A percentile compares a stretch with the other conserved stretches of the same genome.
These are phyloP conservation scores for Eptesicus fuscus DNA, from an alignment of 2,113 vertebrate species.

Conservation along the genomic window DNA sequence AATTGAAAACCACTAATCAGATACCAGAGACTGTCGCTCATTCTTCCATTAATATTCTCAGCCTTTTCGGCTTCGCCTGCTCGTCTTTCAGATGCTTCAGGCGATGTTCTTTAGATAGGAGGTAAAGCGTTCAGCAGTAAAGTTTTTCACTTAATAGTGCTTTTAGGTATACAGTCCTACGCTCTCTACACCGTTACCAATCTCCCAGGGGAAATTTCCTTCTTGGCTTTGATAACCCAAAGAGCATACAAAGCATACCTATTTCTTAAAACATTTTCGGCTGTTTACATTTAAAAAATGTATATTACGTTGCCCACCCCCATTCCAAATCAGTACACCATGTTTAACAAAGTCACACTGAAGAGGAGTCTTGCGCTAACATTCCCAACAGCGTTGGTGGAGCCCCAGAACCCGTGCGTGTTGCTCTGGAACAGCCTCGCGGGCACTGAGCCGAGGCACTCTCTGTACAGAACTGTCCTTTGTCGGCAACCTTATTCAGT, in stretches of 20 bases:
- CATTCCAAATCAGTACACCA: neutral
- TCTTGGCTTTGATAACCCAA: neutral
- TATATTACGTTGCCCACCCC: neutral
- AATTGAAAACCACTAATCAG: slow-evolving; percentile 49
- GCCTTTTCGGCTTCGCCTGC: neutral
- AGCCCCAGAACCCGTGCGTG: neutral
- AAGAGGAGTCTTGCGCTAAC: neutral
- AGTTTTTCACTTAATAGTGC: neutral
- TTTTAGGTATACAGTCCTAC: neutral
- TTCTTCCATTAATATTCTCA: slow-evolving; percentile 24
- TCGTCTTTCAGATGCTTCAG: neutral
- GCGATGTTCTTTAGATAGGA: neutral
- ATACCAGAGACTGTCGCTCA: neutral
- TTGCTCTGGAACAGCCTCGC: neutral
- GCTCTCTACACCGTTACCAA: neutral
- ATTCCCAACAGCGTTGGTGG: neutral
- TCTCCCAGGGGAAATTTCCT: neutral
- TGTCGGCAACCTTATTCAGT: neutral
- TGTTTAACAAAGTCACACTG: neutral
- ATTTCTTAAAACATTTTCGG: neutral
- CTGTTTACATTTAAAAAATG: neutral
- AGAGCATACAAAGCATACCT: neutral
- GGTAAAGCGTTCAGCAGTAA: neutral
- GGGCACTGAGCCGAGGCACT: neutral
- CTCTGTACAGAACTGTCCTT: neutral